Evolutionary conservation across 2,797 vertebrate species (phyloP).

Genomic region (Cygnus olor): DNA sequence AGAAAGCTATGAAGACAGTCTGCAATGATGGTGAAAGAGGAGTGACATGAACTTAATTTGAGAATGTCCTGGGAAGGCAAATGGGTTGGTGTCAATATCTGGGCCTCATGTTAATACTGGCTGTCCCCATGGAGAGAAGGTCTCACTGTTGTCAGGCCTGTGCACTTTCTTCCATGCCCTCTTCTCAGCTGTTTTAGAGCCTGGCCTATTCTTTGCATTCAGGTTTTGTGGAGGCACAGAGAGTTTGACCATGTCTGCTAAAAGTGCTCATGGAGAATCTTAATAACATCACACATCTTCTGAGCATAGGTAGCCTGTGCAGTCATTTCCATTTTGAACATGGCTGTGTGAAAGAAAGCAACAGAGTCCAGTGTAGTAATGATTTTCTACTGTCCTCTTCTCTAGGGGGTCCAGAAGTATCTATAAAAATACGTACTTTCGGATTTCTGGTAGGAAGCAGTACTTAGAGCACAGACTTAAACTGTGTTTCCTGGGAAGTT

Average conservation of each 20-base stretch:
- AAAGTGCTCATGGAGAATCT: not conserved
- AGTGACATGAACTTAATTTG: not conserved
- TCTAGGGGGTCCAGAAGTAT: not conserved
- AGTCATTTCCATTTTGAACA: not conserved
- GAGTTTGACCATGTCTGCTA: not conserved
- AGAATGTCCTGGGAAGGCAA: not conserved
- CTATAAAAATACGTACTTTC: not conserved
- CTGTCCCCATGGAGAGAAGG: not conserved
- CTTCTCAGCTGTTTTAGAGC: not conserved
- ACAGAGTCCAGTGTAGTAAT: not conserved
- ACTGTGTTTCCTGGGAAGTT: not conserved
- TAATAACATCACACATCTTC: not conserved
- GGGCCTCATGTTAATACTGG: rapidly evolving
- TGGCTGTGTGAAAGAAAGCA: not conserved
- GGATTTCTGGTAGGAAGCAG: not conserved
- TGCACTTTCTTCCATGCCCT: not conserved
- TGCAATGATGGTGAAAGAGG: not conserved
- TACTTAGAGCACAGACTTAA: not conserved
- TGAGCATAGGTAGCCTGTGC: not conserved
- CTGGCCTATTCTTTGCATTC: rapidly evolving
- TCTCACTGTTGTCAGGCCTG: not conserved
- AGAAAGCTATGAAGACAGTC: not conserved
- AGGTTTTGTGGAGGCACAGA: not conserved
- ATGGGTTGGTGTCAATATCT: not conserved
- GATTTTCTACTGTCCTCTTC: not conserved